Conservation (phyloP, 2,888 invertebrate species). For the Blastobasis lacticolella region DNA sequence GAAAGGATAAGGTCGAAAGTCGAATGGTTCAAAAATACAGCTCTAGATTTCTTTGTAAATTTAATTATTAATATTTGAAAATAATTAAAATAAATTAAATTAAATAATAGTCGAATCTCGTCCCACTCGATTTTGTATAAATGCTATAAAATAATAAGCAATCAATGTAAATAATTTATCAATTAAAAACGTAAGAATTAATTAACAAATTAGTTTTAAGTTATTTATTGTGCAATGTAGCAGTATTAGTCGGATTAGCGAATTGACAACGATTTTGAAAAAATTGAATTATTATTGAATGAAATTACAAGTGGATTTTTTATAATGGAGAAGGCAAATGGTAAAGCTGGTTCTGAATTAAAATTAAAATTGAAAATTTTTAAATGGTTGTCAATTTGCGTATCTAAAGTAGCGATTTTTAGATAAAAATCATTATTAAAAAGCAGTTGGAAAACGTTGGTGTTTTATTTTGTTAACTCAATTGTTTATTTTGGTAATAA, state of each 20-base stretch:
- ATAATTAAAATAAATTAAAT: conserved; percentile 2
- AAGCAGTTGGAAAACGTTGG: conserved; percentile 3
- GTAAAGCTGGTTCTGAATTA: neutral
- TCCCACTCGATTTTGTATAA: conserved; percentile 51
- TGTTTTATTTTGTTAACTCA: neutral
- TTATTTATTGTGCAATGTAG: conserved; percentile 74
- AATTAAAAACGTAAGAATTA: conserved; percentile 15
- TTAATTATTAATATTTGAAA: neutral
- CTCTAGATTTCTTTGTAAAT: too few relatives aligned
- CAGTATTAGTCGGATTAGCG: conserved; percentile 55
- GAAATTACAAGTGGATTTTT: neutral
- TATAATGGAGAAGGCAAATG: neutral
- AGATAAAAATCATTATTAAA: conserved; percentile 33
- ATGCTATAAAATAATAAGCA: conserved; percentile 27
- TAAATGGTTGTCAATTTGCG: conserved; percentile 25
- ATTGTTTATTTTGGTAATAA: too few relatives aligned
- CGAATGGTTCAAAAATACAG: too few relatives aligned
- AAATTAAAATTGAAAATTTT: neutral
- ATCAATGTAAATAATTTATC: conserved; percentile 2
- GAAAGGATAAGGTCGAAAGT: too few relatives aligned
- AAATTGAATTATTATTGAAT: conserved; percentile 9
- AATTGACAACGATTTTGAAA: conserved; percentile 37
- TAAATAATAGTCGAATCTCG: conserved; percentile 27
- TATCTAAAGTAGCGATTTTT: conserved; percentile 49
- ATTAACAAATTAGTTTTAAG: conserved; percentile 45